Evolutionary conservation across 1,140 invertebrate genomes (phyloP).

Genomic region (Aphis gossypii): DNA sequence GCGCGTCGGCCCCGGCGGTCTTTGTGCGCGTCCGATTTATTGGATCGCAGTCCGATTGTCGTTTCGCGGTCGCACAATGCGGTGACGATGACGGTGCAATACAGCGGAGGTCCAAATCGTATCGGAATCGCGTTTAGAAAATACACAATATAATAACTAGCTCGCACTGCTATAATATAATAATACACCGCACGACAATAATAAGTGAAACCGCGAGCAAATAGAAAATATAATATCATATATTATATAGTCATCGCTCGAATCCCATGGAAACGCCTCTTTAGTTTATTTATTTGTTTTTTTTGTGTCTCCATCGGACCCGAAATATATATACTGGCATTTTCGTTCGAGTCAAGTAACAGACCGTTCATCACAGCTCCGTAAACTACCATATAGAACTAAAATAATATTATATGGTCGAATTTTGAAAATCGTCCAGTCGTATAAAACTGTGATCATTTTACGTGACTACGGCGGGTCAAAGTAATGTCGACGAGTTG

Average conservation of each 20-base stretch:
- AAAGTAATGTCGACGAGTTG: no score
- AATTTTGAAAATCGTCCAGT: no score
- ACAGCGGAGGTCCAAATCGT: background rate
- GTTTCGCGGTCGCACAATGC: conserved; percentile 23
- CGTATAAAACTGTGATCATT: no score
- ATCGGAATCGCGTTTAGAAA: background rate
- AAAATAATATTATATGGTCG: no score
- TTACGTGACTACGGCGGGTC: no score
- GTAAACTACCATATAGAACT: no score
- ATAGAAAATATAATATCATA: background rate
- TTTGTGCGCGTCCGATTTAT: background rate
- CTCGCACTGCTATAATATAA: background rate
- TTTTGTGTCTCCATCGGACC: background rate
- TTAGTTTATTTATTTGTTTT: background rate
- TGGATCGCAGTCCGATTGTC: background rate
- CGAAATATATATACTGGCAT: background rate
- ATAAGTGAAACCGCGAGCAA: background rate
- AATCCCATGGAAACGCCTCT: background rate
- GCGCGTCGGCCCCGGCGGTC: background rate
- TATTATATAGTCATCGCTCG: background rate
- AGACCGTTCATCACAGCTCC: no score
- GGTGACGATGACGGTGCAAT: background rate
- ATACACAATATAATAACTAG: background rate
- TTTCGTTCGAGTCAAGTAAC: background rate
- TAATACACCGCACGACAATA: background rate